phyloP scores from a whole-genome alignment of 2,797 vertebrate species.

The Hippopotamyrus pictus region DNA sequence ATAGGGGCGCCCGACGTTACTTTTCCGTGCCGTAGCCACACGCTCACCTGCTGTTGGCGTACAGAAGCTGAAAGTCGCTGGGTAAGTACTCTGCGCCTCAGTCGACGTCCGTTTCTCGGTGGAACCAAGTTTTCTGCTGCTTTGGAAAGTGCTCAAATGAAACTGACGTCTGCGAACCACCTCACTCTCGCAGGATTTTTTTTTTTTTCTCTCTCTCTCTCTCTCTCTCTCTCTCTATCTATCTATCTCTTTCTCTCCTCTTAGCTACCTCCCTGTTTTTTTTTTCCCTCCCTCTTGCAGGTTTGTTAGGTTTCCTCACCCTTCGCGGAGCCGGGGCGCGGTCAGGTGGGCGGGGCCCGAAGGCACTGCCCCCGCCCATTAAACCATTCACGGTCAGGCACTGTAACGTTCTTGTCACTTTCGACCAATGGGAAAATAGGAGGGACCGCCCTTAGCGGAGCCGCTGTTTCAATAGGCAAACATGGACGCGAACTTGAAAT shows the following conservation, averaged over 20 bases:
- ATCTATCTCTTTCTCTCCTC: constrained; percentile 20
- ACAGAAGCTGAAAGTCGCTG: constrained; percentile 48
- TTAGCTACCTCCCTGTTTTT: constrained; percentile 20
- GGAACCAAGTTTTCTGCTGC: constrained; percentile 54
- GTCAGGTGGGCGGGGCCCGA: constrained; percentile 48
- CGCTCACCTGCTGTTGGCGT: constrained; percentile 54
- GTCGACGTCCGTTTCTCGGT: constrained; percentile 48
- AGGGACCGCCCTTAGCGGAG: not conserved
- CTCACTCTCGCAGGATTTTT: constrained; percentile 29
- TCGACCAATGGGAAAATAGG: constrained; percentile 43
- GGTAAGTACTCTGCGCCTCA: constrained; percentile 47
- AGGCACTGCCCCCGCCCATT: constrained; percentile 9
- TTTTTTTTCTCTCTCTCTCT: constrained; percentile 29
- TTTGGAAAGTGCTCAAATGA: constrained; percentile 48
- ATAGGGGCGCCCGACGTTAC: not conserved
- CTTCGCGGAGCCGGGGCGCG: constrained; percentile 55
- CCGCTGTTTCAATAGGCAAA: constrained; percentile 31
- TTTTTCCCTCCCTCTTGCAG: constrained; percentile 48
- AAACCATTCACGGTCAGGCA: constrained; percentile 38
- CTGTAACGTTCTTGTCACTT: not conserved
- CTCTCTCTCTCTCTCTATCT: constrained; percentile 32
- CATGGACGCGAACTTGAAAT: constrained; percentile 49
- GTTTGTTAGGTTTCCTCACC: constrained; percentile 46
- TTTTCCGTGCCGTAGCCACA: not conserved
- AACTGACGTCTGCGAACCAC: constrained; percentile 49